Base-by-base conservation (phyloP, 2,113 vertebrate species). In the Calyptommatus sinebrachiatus region DNA sequence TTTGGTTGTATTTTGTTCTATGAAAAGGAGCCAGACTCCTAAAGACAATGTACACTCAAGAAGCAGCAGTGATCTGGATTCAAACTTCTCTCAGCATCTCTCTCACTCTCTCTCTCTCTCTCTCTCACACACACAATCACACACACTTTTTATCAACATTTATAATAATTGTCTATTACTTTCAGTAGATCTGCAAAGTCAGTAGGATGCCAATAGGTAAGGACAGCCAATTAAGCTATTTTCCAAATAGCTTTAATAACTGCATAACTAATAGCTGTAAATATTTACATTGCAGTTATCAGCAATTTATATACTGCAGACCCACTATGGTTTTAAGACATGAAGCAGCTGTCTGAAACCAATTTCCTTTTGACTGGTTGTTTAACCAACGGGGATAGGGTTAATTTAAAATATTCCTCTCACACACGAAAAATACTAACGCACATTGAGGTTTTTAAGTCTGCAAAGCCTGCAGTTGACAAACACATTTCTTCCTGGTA, bases 211-310 rank as follows among this genome's bases (percentile, higher is more conserved):
- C 80, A 88, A 61, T 78, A 88, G 82, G 76, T 86, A 85, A 22
- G 79, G 22, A 77, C 20, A 73, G 65, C 71, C 62, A 48, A 80
- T 81, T 86, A 80, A 85, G 78, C 69, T 71, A 16, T 65, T 82
- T 81, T 70, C 78, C 78, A 89, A 87, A 84, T 88, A 84, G 84
- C 88, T 88, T 77, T 87, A 80, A 84, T 79, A 79, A 85, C 82
- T 88, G 69, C 85, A 83, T 85, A 83, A 83, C 77, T 88, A 92
- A 91, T 88, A 83, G 65, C 28, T 76, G 82, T 86, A 95, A 92
- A 94, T 94, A 88, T 93, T 95, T 94, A 90, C 85, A 84, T 82
- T 77, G 53, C 83, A 78, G 50, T 90, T 94, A 95, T 94, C 93
- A 91, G 89, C 86, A 85, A 88, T 90, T 76, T 71, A 71, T 12